A percentile compares a stretch with the other conserved stretches of the same genome.
phyloP scores from a whole-genome alignment of 1,140 invertebrate species.

The Rhyzopertha dominica region DNA sequence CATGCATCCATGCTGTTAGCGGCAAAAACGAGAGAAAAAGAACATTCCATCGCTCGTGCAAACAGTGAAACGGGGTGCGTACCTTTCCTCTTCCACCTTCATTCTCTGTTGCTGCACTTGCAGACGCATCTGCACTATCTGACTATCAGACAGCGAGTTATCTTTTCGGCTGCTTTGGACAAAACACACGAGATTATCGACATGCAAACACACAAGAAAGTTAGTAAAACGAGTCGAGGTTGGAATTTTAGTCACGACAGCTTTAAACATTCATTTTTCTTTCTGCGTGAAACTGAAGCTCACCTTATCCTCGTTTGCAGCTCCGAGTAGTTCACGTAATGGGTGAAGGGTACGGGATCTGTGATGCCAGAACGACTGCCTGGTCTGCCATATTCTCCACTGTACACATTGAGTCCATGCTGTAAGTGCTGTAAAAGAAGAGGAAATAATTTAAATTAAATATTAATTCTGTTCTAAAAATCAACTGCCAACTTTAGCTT shows the following conservation, averaged over 20 bases:
- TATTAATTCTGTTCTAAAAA: too few relatives aligned
- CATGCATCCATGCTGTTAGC: too few relatives aligned
- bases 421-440: conserved; percentile 12
- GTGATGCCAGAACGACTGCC: conserved; percentile 53
- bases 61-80: conserved; percentile 39
- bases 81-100: conserved; percentile 69
- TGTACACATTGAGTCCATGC: conserved; percentile 20
- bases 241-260: too few relatives aligned
- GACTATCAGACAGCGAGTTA: conserved; percentile 57
- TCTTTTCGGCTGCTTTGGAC: conserved; percentile 39
- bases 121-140: conserved; percentile 66
- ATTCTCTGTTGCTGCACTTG: conserved; percentile 65
- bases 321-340: conserved; percentile 81
- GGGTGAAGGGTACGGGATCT: conserved; percentile 60
- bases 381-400: conserved; percentile 46
- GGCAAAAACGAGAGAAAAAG: too few relatives aligned
- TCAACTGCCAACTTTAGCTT: too few relatives aligned
- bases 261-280: conserved; percentile 1
- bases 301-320: conserved; percentile 74
- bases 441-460: too few relatives aligned
- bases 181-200: conserved; percentile 25
- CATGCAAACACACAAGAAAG: conserved; percentile 1
- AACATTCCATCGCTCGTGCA: conserved; percentile 4
- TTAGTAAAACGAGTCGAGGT: too few relatives aligned
- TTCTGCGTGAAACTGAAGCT: conserved; percentile 34